Evolutionary conservation across 2,113 vertebrate species (phyloP).

Genomic region (Lipophrys pholis): DNA sequence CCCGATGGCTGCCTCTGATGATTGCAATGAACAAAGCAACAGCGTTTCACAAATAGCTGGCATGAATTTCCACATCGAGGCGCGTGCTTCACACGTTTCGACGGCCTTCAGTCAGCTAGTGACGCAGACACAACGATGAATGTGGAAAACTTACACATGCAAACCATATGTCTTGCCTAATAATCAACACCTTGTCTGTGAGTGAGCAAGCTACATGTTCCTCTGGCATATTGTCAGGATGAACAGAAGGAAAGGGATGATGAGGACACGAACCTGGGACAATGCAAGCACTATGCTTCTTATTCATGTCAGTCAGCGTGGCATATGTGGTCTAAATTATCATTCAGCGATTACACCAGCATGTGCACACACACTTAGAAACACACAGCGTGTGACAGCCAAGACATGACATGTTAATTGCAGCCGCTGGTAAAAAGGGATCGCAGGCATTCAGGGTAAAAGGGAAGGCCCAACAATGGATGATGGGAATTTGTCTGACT

Average conservation of each 20-base stretch:
- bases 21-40: no score
- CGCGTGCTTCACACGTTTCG: neutral
- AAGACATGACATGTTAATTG: constrained; percentile 74
- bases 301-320: constrained; percentile 47
- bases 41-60: no score
- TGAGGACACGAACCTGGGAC: constrained; percentile 31
- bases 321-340: constrained; percentile 51
- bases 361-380: constrained; percentile 23
- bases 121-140: constrained; percentile 5
- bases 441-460: constrained; percentile 57
- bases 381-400: constrained; percentile 55
- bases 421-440: constrained; percentile 62
- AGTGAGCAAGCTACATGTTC: constrained; percentile 14
- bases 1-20: no score
- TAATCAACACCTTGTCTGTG: constrained; percentile 13
- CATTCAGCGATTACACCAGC: constrained; percentile 44
- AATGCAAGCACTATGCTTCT: constrained; percentile 30
- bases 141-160: neutral
- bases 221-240: constrained; percentile 49
- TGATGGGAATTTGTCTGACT: constrained; percentile 64
- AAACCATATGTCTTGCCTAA: constrained; percentile 33
- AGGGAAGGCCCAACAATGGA: constrained; percentile 57
- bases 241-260: constrained; percentile 51
- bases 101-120: neutral
- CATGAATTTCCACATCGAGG: no score